A percentile compares a stretch with the other conserved stretches of the same genome.
These are phyloP conservation scores for Mactromeris polynyma DNA, from an alignment of 2,888 invertebrate genomes.

Conservation along the genomic window DNA sequence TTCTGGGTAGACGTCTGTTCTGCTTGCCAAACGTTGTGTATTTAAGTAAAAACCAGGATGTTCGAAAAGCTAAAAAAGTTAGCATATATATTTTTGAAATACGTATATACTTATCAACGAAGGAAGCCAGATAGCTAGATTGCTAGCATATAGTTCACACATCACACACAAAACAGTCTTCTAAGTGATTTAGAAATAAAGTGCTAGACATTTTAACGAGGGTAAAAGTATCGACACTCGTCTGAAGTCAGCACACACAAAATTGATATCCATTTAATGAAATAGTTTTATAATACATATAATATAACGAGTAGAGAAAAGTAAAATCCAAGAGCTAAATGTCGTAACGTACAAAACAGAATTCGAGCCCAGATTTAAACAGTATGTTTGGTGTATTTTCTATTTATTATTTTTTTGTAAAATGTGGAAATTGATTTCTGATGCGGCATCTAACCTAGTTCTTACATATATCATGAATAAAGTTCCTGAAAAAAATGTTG, in stretches of 20 bases:
- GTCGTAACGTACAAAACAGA: no score
- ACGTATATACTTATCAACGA: not conserved
- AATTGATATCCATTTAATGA: no score
- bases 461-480: no score
- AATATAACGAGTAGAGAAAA: no score
- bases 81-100: not conserved
- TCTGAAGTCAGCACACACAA: not conserved
- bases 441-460: no score
- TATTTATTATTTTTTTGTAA: no score
- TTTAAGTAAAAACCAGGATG: constrained; percentile 24
- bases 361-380: no score
- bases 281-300: no score
- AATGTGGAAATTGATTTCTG: no score
- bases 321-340: no score
- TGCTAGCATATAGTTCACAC: not conserved
- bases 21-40: constrained; percentile 20
- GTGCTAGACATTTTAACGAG: not conserved
- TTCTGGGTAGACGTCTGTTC: constrained; percentile 5
- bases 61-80: not conserved
- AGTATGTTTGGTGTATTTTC: no score
- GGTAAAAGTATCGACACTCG: not conserved
- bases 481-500: no score
- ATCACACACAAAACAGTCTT: not conserved
- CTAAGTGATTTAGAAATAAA: not conserved
- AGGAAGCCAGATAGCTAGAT: not conserved